Evolutionary conservation across 2,888 invertebrate species (phyloP).

Genomic region (Epirrhoe tristata): DNA sequence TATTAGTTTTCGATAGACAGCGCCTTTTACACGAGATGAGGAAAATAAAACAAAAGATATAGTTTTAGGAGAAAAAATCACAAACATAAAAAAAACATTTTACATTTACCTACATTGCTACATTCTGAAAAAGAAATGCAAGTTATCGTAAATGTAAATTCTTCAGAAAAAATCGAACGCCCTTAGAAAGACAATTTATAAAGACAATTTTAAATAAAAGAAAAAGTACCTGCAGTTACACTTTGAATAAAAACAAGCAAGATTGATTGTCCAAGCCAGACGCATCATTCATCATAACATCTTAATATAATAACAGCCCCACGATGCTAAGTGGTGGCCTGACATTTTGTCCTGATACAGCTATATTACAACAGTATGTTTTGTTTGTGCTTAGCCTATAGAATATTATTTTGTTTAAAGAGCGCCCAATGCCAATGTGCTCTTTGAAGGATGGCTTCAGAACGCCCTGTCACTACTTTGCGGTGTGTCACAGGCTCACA

Average conservation of each 20-base stretch:
- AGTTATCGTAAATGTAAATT: not conserved
- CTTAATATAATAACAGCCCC: not conserved
- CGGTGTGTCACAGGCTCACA: no score
- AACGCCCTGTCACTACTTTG: no score
- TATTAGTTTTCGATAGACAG: slow-evolving; percentile 43
- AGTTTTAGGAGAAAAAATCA: slow-evolving; percentile 28
- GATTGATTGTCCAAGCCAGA: slow-evolving; percentile 22
- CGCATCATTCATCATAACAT: slow-evolving; percentile 21
- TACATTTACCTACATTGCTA: no score
- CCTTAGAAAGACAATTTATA: not conserved
- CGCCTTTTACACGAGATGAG: slow-evolving; percentile 26
- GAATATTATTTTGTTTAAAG: no score
- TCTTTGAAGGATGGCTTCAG: no score
- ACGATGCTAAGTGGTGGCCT: not conserved
- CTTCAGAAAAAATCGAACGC: not conserved
- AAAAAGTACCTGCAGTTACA: slow-evolving; percentile 1
- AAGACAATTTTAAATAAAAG: slow-evolving; percentile 2
- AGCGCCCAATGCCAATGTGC: no score
- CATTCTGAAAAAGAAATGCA: no score
- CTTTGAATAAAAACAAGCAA: slow-evolving; percentile 18
- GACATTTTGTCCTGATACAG: not conserved
- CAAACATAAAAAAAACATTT: not conserved
- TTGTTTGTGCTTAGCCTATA: not conserved
- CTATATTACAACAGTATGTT: not conserved
- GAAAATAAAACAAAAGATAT: slow-evolving; percentile 32